Evolutionary conservation across 2,797 vertebrate species (phyloP).

Genomic region (Microctenopoma lineatum): DNA sequence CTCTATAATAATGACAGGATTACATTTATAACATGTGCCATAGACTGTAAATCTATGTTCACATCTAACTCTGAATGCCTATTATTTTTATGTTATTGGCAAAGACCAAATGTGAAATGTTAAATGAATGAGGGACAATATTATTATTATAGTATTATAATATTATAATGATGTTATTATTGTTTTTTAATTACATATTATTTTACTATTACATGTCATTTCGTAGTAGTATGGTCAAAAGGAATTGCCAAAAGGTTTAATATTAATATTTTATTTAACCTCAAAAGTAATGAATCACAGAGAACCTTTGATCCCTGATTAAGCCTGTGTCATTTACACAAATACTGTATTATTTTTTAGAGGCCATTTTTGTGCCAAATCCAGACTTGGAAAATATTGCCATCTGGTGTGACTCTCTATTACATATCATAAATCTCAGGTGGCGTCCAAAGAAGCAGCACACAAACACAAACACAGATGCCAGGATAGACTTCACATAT

Average conservation of each 20-base stretch:
- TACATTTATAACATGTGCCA: neutral
- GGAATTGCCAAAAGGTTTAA: slow-evolving; percentile 20
- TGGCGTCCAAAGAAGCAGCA: slow-evolving; percentile 36
- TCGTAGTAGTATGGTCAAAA: neutral
- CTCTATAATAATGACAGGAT: neutral
- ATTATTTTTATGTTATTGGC: too few relatives aligned
- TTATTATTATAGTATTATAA: too few relatives aligned
- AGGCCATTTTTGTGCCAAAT: slow-evolving; percentile 57
- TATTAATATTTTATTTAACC: slow-evolving; percentile 6
- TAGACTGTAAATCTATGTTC: neutral
- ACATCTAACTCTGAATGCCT: neutral
- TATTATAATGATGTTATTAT: too few relatives aligned
- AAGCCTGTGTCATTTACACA: slow-evolving; percentile 68
- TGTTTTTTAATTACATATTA: neutral
- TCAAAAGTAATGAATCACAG: slow-evolving; percentile 32
- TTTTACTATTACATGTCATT: neutral
- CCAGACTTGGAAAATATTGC: slow-evolving; percentile 60
- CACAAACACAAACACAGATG: slow-evolving; percentile 15
- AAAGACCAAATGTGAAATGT: too few relatives aligned
- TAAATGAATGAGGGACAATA: too few relatives aligned
- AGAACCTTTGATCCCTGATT: slow-evolving; percentile 44
- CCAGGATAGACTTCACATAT: slow-evolving; percentile 11
- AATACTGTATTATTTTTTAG: slow-evolving; percentile 59
- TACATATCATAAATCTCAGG: slow-evolving; percentile 67
- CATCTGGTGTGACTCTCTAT: slow-evolving; percentile 73